Evolutionary conservation across 23 tunicate genomes (phyloP).

Genomic region (Aplidium turbinatum): DNA sequence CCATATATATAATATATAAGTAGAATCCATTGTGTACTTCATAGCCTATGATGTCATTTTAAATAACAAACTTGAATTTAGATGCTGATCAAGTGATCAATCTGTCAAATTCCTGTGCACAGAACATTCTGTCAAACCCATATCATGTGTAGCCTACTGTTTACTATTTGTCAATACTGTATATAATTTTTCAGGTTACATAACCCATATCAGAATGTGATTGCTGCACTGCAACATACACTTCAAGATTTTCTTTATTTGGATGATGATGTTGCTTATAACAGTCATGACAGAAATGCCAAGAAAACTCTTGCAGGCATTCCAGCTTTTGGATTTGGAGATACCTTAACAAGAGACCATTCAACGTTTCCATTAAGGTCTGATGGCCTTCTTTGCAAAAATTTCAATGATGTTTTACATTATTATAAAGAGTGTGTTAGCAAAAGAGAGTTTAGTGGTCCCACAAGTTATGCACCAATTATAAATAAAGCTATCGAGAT

Average conservation of each 20-base stretch:
- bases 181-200: too few species aligned
- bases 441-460: conserved; percentile 63
- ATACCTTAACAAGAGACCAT: conserved; percentile 69
- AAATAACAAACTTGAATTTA: too few species aligned
- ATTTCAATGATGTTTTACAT: conserved; percentile 56
- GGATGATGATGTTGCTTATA: too few species aligned
- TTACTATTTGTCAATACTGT: too few species aligned
- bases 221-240: conserved; percentile 61
- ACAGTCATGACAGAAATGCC: not conserved
- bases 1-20: too few species aligned
- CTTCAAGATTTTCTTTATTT: conserved; percentile 42
- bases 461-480: conserved; percentile 91
- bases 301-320: conserved; percentile 30
- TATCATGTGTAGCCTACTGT: too few species aligned
- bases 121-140: too few species aligned
- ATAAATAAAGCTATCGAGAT: conserved; percentile 83
- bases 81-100: too few species aligned
- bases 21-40: too few species aligned
- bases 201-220: conserved; percentile 78
- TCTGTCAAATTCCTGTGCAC: too few species aligned
- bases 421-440: conserved; percentile 46
- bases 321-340: conserved; percentile 87
- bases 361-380: conserved; percentile 53
- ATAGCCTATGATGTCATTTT: too few species aligned
- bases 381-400: conserved; percentile 51